Percentiles rank a stretch among this genome's conserved stretches.
Evolutionary conservation across 1,140 invertebrate species (phyloP).

Genomic region (Himalopsyche phryganea): DNA sequence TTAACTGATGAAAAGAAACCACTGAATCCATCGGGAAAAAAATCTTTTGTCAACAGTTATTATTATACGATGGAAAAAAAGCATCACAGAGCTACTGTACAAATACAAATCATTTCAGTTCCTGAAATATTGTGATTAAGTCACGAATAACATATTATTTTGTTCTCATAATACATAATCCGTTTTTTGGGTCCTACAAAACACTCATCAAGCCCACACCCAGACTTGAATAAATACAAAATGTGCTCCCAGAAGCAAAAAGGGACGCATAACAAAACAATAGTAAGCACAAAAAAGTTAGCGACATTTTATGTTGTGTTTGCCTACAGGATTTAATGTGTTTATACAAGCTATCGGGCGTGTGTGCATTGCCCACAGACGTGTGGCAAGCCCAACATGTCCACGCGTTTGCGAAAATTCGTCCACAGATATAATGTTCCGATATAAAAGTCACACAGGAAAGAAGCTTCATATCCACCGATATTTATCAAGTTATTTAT

Average conservation of each 20-base stretch:
- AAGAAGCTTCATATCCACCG: no score
- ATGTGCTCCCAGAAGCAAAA: conserved; percentile 9
- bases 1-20: no score
- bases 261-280: conserved; percentile 15
- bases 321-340: conserved; percentile 20
- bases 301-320: conserved; percentile 23
- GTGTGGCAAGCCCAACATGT: not conserved
- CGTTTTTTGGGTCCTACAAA: conserved; percentile 10
- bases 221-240: conserved; percentile 10
- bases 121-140: no score
- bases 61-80: no score
- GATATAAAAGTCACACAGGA: no score
- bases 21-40: no score
- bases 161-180: not conserved
- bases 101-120: not conserved
- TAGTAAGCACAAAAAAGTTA: conserved; percentile 17
- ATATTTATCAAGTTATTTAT: no score
- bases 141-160: no score
- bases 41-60: no score
- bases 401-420: no score
- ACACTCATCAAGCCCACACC: conserved; percentile 6
- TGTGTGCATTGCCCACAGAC: conserved; percentile 10
- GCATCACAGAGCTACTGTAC: no score
- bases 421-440: no score
- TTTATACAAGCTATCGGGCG: conserved; percentile 17